These are phyloP conservation scores for Diogma glabrata DNA, from an alignment of 2,888 invertebrate genomes.

Conservation along the genomic window DNA sequence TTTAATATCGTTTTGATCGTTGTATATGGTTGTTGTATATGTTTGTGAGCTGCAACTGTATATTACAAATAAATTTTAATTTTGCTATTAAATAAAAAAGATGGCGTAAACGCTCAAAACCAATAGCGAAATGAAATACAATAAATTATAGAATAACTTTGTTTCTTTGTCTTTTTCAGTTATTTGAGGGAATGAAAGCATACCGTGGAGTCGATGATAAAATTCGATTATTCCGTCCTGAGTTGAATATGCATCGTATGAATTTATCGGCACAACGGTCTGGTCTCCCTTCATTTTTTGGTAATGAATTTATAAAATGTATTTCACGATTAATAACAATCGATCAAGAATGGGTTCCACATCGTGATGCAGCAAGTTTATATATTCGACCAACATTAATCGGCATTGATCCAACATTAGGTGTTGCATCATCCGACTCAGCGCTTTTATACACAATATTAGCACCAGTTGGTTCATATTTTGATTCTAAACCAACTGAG, in stretches of 20 bases:
- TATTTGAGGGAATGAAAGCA: conserved; percentile 98
- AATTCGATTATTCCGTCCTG: conserved; percentile 89
- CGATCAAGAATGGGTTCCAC: conserved; percentile 97
- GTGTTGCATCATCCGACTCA: conserved; percentile 76
- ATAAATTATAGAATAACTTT: not conserved
- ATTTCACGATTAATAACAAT: conserved; percentile 74
- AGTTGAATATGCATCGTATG: conserved; percentile 91
- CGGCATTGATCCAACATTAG: conserved; percentile 90
- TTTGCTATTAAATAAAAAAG: too few relatives aligned
- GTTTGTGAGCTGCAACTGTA: too few relatives aligned
- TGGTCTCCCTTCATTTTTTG: conserved; percentile 81
- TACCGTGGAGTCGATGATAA: conserved; percentile 86
- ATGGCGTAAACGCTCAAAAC: too few relatives aligned
- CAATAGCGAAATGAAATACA: too few relatives aligned
- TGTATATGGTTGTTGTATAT: too few relatives aligned
- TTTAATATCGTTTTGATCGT: too few relatives aligned
- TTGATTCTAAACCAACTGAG: conserved; percentile 48
- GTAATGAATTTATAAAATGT: conserved; percentile 73
- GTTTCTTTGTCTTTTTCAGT: conserved; percentile 41
- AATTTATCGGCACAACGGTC: conserved; percentile 70
- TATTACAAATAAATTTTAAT: too few relatives aligned
- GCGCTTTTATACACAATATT: conserved; percentile 85
- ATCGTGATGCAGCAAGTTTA: conserved; percentile 76
- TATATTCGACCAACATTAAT: conserved; percentile 95
- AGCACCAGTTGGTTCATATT: conserved; percentile 91